A percentile compares a stretch with the other conserved stretches of the same genome.
Conservation (phyloP, 2,888 invertebrate species). For the Lasioglossum leucozonium region DNA sequence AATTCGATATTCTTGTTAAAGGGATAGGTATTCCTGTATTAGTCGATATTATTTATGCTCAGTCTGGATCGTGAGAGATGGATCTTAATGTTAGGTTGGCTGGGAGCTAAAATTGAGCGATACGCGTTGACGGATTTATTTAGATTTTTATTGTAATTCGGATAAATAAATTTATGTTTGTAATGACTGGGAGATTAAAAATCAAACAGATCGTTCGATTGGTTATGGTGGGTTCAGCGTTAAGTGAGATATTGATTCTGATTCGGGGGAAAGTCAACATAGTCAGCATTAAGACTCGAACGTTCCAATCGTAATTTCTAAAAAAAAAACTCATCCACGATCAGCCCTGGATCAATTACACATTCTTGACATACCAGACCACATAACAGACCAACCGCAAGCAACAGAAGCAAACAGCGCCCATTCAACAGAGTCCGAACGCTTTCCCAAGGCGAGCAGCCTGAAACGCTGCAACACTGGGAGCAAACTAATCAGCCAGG, state of each 20-base stretch:
- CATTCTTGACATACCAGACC: background rate
- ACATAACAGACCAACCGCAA: background rate
- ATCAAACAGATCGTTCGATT: background rate
- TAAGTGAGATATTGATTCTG: background rate
- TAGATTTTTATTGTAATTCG: background rate
- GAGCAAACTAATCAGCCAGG: background rate
- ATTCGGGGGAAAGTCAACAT: too few relatives aligned
- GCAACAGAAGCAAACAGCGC: background rate
- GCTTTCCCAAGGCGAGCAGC: background rate
- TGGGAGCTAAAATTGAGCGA: too few relatives aligned
- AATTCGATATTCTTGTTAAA: background rate
- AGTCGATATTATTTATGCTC: background rate
- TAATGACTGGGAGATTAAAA: background rate
- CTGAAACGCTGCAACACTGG: background rate
- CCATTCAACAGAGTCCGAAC: background rate
- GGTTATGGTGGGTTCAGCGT: background rate
- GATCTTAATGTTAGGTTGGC: background rate
- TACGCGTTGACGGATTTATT: background rate
- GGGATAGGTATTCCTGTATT: background rate
- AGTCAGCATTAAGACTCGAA: too few relatives aligned
- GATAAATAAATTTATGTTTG: background rate
- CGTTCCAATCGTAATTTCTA: too few relatives aligned
- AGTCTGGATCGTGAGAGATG: background rate
- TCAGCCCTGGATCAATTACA: background rate
- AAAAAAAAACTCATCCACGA: background rate